phyloP scores from a whole-genome alignment of 2,797 vertebrate genomes.

The Hippoglossus hippoglossus region DNA sequence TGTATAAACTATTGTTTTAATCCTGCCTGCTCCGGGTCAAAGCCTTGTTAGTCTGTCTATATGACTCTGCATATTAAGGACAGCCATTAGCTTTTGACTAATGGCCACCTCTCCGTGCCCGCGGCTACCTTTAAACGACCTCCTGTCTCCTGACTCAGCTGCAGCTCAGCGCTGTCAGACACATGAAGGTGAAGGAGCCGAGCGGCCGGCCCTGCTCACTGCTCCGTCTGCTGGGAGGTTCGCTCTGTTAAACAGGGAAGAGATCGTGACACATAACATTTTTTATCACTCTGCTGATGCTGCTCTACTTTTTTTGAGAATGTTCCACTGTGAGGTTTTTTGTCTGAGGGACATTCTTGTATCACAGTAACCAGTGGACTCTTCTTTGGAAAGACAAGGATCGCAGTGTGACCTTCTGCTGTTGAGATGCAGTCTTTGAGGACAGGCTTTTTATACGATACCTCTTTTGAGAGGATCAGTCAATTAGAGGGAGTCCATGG shows the following conservation, averaged over 20 bases:
- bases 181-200: slow-evolving; percentile 32
- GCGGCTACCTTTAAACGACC: slow-evolving; percentile 43
- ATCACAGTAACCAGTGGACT: neutral
- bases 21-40: slow-evolving; percentile 70
- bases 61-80: slow-evolving; percentile 70
- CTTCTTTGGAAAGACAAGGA: neutral
- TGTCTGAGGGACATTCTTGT: too few species aligned
- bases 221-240: neutral
- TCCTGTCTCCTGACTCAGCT: slow-evolving; percentile 36
- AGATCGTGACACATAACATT: neutral
- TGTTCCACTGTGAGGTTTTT: too few species aligned
- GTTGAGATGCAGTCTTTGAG: neutral
- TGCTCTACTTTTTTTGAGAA: neutral
- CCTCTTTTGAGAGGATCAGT: neutral
- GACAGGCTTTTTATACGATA: neutral
- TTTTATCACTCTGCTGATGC: too few species aligned
- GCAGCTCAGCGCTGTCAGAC: slow-evolving; percentile 29
- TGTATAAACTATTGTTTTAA: slow-evolving; percentile 84
- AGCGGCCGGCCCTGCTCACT: neutral
- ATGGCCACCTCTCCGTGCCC: slow-evolving; percentile 61
- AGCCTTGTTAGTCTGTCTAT: slow-evolving; percentile 74
- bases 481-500: too few species aligned
- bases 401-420: neutral
- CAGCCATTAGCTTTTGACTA: slow-evolving; percentile 68
- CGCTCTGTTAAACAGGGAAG: neutral